Evolutionary conservation across 2,113 vertebrate genomes (phyloP).

Genomic region (Platichthys stellatus): DNA sequence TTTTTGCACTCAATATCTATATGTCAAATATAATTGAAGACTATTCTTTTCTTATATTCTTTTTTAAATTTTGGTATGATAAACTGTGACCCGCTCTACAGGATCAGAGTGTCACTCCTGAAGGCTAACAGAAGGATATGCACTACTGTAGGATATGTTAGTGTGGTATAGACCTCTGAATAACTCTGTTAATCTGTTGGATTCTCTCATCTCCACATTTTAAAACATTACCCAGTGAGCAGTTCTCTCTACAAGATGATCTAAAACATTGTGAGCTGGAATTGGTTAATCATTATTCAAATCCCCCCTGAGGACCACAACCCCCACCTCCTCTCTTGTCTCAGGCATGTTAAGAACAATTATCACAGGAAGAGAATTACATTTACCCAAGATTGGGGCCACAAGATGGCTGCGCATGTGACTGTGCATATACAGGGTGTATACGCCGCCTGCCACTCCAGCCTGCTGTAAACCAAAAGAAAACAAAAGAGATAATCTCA

Average conservation of each 20-base stretch:
- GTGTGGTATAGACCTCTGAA: neutral
- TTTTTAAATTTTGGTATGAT: too few species aligned
- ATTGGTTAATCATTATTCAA: conserved; percentile 44
- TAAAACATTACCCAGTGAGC: neutral
- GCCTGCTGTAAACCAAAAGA: conserved; percentile 43
- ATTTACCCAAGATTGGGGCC: conserved; percentile 62
- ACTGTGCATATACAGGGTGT: conserved; percentile 44
- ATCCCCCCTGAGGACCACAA: conserved; percentile 46
- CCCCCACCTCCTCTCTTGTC: conserved; percentile 31
- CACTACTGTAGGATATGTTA: neutral
- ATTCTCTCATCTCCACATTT: neutral
- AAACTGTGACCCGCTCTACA: neutral
- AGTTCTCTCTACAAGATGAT: neutral
- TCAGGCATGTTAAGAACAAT: conserved; percentile 58
- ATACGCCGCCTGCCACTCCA: conserved; percentile 47
- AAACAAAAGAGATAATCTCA: conserved; percentile 55
- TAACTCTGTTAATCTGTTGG: neutral
- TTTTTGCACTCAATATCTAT: neutral
- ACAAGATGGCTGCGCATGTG: conserved; percentile 69
- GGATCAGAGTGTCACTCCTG: neutral
- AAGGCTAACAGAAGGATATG: neutral
- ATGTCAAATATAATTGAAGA: neutral
- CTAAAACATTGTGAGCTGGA: conserved; percentile 28
- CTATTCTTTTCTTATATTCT: too few species aligned
- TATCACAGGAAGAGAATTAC: conserved; percentile 66